phyloP scores from a whole-genome alignment of 2,888 invertebrate genomes.

The Papilio elwesi region DNA sequence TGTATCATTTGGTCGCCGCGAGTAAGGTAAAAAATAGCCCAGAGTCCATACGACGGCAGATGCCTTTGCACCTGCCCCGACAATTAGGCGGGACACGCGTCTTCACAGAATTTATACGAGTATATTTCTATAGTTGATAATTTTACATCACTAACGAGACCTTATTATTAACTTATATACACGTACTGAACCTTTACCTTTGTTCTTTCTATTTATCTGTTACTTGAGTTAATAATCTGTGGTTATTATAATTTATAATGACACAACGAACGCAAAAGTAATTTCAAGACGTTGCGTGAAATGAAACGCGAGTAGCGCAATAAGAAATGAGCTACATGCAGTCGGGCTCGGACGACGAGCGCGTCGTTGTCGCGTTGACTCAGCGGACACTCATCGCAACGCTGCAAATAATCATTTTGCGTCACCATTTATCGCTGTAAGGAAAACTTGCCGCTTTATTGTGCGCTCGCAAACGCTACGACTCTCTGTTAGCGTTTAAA shows the following conservation, averaged over 20 bases:
- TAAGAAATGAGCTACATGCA: slow-evolving; percentile 48
- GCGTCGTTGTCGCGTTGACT: slow-evolving; percentile 66
- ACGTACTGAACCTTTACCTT: slow-evolving; percentile 37
- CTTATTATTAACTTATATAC: slow-evolving; percentile 34
- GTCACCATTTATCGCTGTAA: slow-evolving; percentile 78
- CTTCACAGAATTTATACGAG: slow-evolving; percentile 52
- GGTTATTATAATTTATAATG: slow-evolving; percentile 17
- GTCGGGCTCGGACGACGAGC: slow-evolving; percentile 31
- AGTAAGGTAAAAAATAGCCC: slow-evolving; percentile 62
- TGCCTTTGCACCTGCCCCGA: slow-evolving; percentile 75
- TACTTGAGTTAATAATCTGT: not conserved
- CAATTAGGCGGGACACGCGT: slow-evolving; percentile 78
- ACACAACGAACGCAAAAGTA: slow-evolving; percentile 28
- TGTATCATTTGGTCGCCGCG: slow-evolving; percentile 49
- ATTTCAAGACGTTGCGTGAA: slow-evolving; percentile 41
- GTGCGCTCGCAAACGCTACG: slow-evolving; percentile 57
- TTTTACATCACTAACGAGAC: slow-evolving; percentile 22
- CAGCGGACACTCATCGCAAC: slow-evolving; percentile 80
- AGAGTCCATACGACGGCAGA: slow-evolving; percentile 72
- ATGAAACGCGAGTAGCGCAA: slow-evolving; percentile 44
- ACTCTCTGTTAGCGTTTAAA: slow-evolving; percentile 52
- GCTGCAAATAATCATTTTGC: slow-evolving; percentile 83
- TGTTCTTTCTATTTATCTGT: slow-evolving; percentile 13
- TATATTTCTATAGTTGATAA: not conserved
- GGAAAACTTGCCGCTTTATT: slow-evolving; percentile 74